Base-by-base conservation (phyloP, 2,888 invertebrate genomes). In the Leptinotarsa haldemani region DNA sequence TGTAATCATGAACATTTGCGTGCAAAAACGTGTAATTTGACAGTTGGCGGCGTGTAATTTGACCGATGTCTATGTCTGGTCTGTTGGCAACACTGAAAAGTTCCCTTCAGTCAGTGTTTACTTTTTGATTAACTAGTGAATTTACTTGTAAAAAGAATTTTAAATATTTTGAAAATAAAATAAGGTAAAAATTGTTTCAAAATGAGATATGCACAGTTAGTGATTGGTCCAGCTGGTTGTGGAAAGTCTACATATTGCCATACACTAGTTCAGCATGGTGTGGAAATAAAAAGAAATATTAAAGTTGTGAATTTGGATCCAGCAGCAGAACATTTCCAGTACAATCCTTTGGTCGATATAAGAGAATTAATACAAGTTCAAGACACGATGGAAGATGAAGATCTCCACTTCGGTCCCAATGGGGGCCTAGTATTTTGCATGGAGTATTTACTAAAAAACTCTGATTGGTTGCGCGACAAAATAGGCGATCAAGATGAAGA, bases 221-320 rank as follows among this genome's bases (percentile, higher is more conserved):
- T 99, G 1, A 95, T 98, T 83, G 99, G 99, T 0, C 99, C 99
- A 46, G 99, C 98, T 0, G 99, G 99, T 2, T 94, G 97, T 87
- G 99, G 99, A 74, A 99, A 99, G 96, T 97, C 98, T 0, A 98
- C 98, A 0, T 99, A 98, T 86, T 98, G 98, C 87, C 92, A 94
- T 50, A 93, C 93, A 0, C 91, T 99, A 86, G 94, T 94, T 75
- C 94, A 93, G 83, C 97, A 98, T 88, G 96, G 94, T 13, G 91
- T 92, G 73, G 93, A 93, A 78, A 88, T 91, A 1, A 92, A 93
- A 73, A 91, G 97, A 78, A 89, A 90, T 0, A 91, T 98, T 16
- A 93, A 85, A 52, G 83, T 85, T 4, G 80, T 85, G 47, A 85
- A 85, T 80, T 78, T 85, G 53, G 85, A 85, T 72, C 85, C 85